Conservation (phyloP, 1,140 invertebrate species). For the Tigriopus japonicus region DNA sequence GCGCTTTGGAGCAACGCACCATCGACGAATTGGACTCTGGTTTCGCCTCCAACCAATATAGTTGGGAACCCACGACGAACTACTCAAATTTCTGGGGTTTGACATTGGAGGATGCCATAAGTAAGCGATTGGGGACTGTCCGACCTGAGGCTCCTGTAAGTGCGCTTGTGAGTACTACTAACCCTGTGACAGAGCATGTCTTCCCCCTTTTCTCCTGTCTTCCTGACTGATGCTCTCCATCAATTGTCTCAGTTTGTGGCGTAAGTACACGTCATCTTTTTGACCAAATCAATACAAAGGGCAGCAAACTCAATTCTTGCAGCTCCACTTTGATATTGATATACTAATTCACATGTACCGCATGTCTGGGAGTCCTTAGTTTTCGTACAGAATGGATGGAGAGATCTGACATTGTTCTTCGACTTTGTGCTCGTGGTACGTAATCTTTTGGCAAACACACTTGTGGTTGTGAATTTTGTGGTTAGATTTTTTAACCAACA, state of each 20-base stretch:
- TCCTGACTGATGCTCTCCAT: not conserved
- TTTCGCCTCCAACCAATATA: slow-evolving; percentile 20
- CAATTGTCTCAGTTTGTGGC: not conserved
- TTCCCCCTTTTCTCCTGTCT: not conserved
- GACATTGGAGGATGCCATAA: slow-evolving; percentile 55
- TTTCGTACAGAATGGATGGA: no score
- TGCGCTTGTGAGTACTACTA: slow-evolving; percentile 1
- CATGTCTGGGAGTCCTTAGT: no score
- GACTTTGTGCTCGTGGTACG: no score
- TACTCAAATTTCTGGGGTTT: slow-evolving; percentile 63
- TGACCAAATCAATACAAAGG: slow-evolving; percentile 32
- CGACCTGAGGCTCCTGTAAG: slow-evolving; percentile 33
- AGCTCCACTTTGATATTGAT: no score
- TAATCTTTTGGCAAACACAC: no score
- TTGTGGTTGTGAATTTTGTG: no score
- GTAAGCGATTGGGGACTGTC: slow-evolving; percentile 46
- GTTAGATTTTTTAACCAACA: no score
- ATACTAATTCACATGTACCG: no score
- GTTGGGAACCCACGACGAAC: slow-evolving; percentile 54
- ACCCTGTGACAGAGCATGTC: not conserved
- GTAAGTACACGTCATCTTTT: slow-evolving; percentile 11
- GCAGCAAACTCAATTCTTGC: no score
- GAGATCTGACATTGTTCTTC: no score
- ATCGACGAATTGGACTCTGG: slow-evolving; percentile 42
- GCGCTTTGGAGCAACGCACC: slow-evolving; percentile 47